These are phyloP conservation scores for Oryctolagus cuniculus DNA, from an alignment of 2,113 vertebrate species.

Conservation along the genomic window mOryCun1.1 NC_091435.1:169998001-169998500, in stretches of 20 bases:
- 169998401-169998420: slow-evolving; percentile 40
- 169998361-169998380: neutral
- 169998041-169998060: neutral
- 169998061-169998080: slow-evolving; percentile 46
- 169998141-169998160: neutral
- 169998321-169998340: neutral
- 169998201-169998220: neutral
- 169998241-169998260: slow-evolving; percentile 10
- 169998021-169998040: neutral
- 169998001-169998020: too few relatives aligned
- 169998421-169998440: neutral
- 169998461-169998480: slow-evolving; percentile 12
- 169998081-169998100: neutral
- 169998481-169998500: slow-evolving; percentile 1
- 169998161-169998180: slow-evolving; percentile 18
- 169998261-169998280: neutral
- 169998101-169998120: neutral
- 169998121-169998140: neutral
- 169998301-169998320: neutral
- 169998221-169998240: neutral
- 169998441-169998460: neutral
- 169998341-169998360: neutral
- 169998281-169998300: neutral
- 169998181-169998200: neutral
- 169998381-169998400: neutral